Base-by-base conservation (phyloP, 1,140 invertebrate genomes). In the Hyles euphorbiae region DNA sequence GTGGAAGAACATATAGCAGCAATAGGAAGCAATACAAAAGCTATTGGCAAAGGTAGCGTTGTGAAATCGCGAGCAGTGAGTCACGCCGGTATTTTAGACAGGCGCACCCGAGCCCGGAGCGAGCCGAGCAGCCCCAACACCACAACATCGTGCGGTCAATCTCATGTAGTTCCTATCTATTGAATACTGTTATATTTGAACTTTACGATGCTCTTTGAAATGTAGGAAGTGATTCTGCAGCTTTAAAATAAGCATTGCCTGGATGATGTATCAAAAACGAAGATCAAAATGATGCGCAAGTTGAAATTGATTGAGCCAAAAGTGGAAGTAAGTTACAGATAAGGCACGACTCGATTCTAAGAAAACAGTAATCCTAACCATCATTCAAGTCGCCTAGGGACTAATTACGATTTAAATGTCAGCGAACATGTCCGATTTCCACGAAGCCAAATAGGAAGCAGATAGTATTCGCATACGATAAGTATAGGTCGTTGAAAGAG, bases 21-120 rank as follows among this genome's bases (percentile, higher is more conserved):
- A 78, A 71, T 80, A 86, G 83, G 82, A 87, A 86, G 81, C 81
- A 78, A 80, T 83, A 87, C 74, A 81, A 75, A 80, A 83, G 80
- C 76, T 74, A 85, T 85, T 85, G 84, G 83, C 83, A 81, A 75
- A 82, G 75, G 75, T 75, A 78, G 69, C 73, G 79, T 80, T 80
- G 80, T 81, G 81, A 84, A 83, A 84, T 78, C 75, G 76, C 67
- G 49, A 63, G 49, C 59, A 48, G 48, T 87, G 84, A 88, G 70
- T 88, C 84, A 88, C 56, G 60, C 50, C 67, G 44, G 75, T 87
- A 86, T 87, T 85, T 84, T 64, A 60, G 76, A 70, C 70, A 72
- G 73, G 72, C 67, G 71, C 70, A 72, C 67, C 72, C 65, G 60
- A 63, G 55, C 58, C 44, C 52, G 8, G 49, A 47, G 34, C 34